phyloP scores from a whole-genome alignment of 2,888 invertebrate genomes.

The Nasonia oneida region DNA sequence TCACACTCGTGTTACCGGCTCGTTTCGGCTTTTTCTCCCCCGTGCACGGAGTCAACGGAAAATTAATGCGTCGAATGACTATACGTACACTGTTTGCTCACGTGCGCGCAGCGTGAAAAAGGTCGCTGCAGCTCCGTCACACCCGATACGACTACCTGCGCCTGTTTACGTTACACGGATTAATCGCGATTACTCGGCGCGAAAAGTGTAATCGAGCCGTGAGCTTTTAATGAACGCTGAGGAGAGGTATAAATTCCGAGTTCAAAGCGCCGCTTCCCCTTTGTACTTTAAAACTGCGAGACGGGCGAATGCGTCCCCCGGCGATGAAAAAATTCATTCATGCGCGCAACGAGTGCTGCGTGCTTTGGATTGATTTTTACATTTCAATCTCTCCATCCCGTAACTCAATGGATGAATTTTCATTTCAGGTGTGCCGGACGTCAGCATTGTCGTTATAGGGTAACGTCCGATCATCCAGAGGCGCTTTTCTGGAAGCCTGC shows the following conservation, averaged over 20 bases:
- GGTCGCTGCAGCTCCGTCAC: neutral
- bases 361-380: constrained; percentile 42
- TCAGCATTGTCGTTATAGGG: constrained; percentile 87
- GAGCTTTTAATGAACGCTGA: constrained; percentile 44
- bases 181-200: neutral
- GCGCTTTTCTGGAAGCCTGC: constrained; percentile 84
- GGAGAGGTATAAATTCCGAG: neutral
- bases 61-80: constrained; percentile 34
- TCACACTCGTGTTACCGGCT: constrained; percentile 7
- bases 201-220: constrained; percentile 19
- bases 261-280: constrained; percentile 24
- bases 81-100: constrained; percentile 18
- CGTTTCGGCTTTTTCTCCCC: neutral
- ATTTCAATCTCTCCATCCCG: neutral
- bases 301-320: too few species aligned
- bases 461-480: constrained; percentile 84
- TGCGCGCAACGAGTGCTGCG: neutral
- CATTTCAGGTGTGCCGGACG: constrained; percentile 86
- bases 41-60: constrained; percentile 29
- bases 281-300: too few species aligned
- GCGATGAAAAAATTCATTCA: constrained; percentile 31
- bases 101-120: constrained; percentile 11
- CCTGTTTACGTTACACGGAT: neutral
- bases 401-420: neutral
- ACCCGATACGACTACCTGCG: neutral